Conservation (phyloP, 2,888 invertebrate genomes). For the Ophion slaviceki region DNA sequence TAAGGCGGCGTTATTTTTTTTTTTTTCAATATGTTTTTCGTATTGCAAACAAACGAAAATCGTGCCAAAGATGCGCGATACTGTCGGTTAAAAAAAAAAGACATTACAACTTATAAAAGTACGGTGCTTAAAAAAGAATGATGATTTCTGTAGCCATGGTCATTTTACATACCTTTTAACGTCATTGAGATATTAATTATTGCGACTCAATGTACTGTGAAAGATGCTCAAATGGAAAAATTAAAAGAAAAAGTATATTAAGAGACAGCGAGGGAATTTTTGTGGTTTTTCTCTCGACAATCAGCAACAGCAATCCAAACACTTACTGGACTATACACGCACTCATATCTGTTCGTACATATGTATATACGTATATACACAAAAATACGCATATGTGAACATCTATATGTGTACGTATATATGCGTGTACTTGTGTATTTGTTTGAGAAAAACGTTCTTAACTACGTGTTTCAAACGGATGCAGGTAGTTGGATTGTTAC, state of each 20-base stretch:
- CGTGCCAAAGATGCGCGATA: slow-evolving; percentile 16
- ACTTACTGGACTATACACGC: slow-evolving; percentile 55
- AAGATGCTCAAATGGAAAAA: slow-evolving; percentile 60
- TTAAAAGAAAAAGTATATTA: slow-evolving; percentile 40
- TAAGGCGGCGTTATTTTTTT: slow-evolving; percentile 12
- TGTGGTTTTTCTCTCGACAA: slow-evolving; percentile 56
- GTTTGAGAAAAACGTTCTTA: slow-evolving; percentile 37
- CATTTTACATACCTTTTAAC: slow-evolving; percentile 77
- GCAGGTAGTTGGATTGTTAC: slow-evolving; percentile 42
- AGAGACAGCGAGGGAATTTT: slow-evolving; percentile 57
- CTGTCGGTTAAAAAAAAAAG: slow-evolving; percentile 16
- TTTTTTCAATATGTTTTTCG: slow-evolving; percentile 15
- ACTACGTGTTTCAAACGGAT: slow-evolving; percentile 54
- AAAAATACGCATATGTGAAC: slow-evolving; percentile 5
- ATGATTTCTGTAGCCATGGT: slow-evolving; percentile 83
- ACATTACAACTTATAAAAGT: slow-evolving; percentile 13
- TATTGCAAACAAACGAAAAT: slow-evolving; percentile 13
- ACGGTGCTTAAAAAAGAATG: slow-evolving; percentile 70
- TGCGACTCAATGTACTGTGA: slow-evolving; percentile 51
- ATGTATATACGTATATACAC: not conserved
- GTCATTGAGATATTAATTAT: slow-evolving; percentile 63
- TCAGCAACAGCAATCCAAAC: slow-evolving; percentile 69
- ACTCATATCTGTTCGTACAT: slow-evolving; percentile 10
- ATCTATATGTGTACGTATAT: not conserved
- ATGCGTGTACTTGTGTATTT: slow-evolving; percentile 12